Conservation (phyloP, 2,888 invertebrate species). For the Amiota minor region DNA sequence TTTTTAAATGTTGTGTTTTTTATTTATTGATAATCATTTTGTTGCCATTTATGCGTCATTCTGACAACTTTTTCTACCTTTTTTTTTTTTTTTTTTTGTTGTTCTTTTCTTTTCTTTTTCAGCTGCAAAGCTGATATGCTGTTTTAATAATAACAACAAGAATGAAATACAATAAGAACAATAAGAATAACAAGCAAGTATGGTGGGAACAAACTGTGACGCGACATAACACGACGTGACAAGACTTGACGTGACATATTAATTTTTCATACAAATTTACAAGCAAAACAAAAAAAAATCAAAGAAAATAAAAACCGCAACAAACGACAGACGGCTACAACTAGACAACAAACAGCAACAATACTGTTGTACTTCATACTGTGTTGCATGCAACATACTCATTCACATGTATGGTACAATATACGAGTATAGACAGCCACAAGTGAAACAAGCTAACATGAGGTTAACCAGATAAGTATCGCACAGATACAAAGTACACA, state of each 20-base stretch:
- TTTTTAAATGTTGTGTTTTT: not conserved
- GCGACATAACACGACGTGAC: not conserved
- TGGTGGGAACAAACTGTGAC: not conserved
- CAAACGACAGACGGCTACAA: constrained; percentile 28
- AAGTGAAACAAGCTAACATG: constrained; percentile 35
- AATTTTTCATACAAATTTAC: constrained; percentile 45
- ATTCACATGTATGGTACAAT: too few relatives aligned
- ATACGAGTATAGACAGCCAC: not conserved
- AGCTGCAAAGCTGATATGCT: not conserved
- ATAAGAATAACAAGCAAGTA: too few relatives aligned
- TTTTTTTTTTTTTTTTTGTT: not conserved
- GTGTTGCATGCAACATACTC: constrained; percentile 15
- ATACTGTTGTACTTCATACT: too few relatives aligned
- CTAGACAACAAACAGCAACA: constrained; percentile 26
- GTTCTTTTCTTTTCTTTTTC: too few relatives aligned
- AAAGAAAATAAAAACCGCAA: not conserved
- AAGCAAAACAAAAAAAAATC: constrained; percentile 10
- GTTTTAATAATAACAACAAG: not conserved
- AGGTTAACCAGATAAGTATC: constrained; percentile 37
- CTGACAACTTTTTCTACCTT: constrained; percentile 9
- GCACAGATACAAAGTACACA: constrained; percentile 45
- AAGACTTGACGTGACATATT: constrained; percentile 52
- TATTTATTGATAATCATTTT: constrained; percentile 9
- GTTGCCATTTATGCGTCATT: constrained; percentile 18
- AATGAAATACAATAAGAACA: too few relatives aligned